These are phyloP conservation scores for Ypsolopha scabrella DNA, from an alignment of 2,888 invertebrate genomes.

Conservation along the genomic window DNA sequence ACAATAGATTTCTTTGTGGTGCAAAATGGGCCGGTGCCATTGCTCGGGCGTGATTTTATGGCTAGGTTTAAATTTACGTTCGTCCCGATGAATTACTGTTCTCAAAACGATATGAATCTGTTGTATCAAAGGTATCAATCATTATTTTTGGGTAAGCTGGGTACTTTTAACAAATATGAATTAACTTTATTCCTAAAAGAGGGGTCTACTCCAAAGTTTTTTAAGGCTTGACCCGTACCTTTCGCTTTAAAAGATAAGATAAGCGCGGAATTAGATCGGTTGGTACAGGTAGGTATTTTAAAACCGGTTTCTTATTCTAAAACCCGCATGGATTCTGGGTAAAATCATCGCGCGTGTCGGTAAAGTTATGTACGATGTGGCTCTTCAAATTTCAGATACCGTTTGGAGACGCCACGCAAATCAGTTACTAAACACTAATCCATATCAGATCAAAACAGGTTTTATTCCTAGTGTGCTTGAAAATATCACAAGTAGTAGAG, in stretches of 20 bases:
- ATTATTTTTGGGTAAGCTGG: too few species aligned
- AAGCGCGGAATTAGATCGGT: not conserved
- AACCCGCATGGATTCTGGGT: not conserved
- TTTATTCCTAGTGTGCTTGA: too few species aligned
- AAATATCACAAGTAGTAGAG: too few species aligned
- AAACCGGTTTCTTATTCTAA: not conserved
- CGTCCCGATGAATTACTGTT: too few species aligned
- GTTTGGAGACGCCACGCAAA: not conserved
- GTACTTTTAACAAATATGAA: too few species aligned
- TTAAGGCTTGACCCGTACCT: not conserved
- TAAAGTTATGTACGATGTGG: not conserved
- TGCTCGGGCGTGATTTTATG: constrained; percentile 1
- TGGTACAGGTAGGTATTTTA: too few species aligned
- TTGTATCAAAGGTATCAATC: not conserved
- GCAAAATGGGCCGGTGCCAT: not conserved
- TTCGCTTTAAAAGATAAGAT: not conserved
- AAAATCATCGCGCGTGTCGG: not conserved
- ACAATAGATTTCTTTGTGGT: not conserved
- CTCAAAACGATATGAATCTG: too few species aligned
- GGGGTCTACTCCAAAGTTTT: not conserved
- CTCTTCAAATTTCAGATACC: not conserved
- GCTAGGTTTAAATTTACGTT: too few species aligned
- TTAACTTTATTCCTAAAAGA: not conserved
- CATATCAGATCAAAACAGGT: not conserved
- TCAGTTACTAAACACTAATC: not conserved